A percentile compares a stretch with the other conserved stretches of the same genome.
Conservation (phyloP, 2,888 invertebrate species). For the Scaptomyza cyrtandrae region DNA sequence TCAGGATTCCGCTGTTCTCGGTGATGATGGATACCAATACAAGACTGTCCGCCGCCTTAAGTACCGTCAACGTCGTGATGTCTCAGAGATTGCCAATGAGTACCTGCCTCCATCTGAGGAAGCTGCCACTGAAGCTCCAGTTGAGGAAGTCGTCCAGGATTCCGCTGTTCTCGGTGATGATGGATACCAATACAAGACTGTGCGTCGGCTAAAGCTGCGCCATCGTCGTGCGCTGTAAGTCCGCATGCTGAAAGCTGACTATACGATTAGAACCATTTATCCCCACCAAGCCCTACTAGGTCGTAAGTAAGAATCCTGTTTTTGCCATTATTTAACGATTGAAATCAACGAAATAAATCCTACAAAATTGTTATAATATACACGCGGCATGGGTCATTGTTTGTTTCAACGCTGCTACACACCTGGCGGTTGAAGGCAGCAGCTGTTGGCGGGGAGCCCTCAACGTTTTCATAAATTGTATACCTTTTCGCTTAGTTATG, state of each 20-base stretch:
- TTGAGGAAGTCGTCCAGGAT: conserved; percentile 37
- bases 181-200: conserved; percentile 72
- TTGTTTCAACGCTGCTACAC: conserved; percentile 33
- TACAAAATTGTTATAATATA: conserved; percentile 73
- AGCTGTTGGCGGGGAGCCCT: conserved; percentile 22
- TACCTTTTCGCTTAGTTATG: conserved; percentile 81
- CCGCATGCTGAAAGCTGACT: conserved; percentile 49
- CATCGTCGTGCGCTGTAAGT: conserved; percentile 73
- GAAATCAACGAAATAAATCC: conserved; percentile 78
- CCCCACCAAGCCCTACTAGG: conserved; percentile 62
- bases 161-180: conserved; percentile 51
- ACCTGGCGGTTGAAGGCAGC: conserved; percentile 39
- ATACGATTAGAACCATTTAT: conserved; percentile 58
- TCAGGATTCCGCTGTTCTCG: conserved; percentile 50
- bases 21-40: conserved; percentile 56
- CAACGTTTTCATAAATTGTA: conserved; percentile 78
- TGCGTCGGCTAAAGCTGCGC: conserved; percentile 73
- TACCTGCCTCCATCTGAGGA: conserved; percentile 28
- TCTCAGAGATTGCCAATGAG: conserved; percentile 30
- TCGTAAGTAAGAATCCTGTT: conserved; percentile 60
- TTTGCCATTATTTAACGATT: conserved; percentile 75
- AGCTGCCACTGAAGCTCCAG: conserved; percentile 1
- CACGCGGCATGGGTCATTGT: conserved; percentile 42
- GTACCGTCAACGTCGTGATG: conserved; percentile 39
- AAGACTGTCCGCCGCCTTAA: conserved; percentile 37